phyloP scores from a whole-genome alignment of 2,888 invertebrate genomes.

The Geotrupes spiniger region DNA sequence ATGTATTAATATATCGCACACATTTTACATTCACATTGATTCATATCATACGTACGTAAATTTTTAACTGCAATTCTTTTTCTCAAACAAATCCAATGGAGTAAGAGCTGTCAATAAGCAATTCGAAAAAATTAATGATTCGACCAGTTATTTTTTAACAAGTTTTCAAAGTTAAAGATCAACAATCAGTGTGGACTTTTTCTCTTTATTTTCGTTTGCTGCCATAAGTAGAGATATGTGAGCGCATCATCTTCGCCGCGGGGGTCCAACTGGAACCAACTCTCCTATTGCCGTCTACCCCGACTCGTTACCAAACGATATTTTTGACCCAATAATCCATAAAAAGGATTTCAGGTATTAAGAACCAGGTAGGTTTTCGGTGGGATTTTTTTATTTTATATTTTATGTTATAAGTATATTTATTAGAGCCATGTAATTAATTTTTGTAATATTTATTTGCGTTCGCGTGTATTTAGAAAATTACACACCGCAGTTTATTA shows the following conservation, averaged over 20 bases:
- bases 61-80: too few species aligned
- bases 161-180: conserved; percentile 16
- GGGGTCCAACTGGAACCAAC: conserved; percentile 25
- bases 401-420: too few species aligned
- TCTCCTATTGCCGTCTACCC: conserved; percentile 18
- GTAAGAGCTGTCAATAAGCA: not conserved
- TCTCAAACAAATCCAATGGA: too few species aligned
- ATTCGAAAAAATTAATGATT: conserved; percentile 18
- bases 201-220: conserved; percentile 10
- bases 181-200: conserved; percentile 13
- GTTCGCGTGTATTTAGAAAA: too few species aligned
- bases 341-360: conserved; percentile 30
- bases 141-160: conserved; percentile 7
- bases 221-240: conserved; percentile 14
- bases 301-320: conserved; percentile 29
- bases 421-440: too few species aligned
- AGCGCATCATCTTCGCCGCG: conserved; percentile 23
- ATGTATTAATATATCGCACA: too few species aligned
- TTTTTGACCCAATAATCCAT: conserved; percentile 42
- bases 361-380: not conserved
- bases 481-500: too few species aligned
- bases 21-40: too few species aligned
- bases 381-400: too few species aligned
- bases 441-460: too few species aligned
- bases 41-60: too few species aligned